Conservation (phyloP, 2,113 vertebrate genomes). For the Coregonus clupeaformis region DNA sequence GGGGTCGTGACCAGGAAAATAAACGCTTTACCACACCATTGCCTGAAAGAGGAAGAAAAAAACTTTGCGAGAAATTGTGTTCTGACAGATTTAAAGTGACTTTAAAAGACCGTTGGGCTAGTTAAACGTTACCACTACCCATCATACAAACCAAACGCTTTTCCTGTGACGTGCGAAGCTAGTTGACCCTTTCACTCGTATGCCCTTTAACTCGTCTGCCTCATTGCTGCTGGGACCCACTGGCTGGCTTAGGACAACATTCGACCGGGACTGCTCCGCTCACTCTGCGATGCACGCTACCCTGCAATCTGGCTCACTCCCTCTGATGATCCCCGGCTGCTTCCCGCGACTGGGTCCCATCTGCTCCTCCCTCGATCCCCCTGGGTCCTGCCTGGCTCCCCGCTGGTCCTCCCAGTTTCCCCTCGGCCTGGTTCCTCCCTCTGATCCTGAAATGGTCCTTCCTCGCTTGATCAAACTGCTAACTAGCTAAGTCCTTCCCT, state of each 20-base stretch:
- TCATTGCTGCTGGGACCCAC: constrained; percentile 46
- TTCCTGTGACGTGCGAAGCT: constrained; percentile 53
- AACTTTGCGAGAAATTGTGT: constrained; percentile 74
- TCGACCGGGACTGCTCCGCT: constrained; percentile 40
- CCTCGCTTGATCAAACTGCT: constrained; percentile 28
- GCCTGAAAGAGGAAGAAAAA: constrained; percentile 76
- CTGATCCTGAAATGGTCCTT: constrained; percentile 53
- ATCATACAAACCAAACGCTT: constrained; percentile 76
- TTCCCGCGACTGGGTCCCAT: constrained; percentile 44
- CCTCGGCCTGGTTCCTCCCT: constrained; percentile 27
- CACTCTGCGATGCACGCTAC: constrained; percentile 56
- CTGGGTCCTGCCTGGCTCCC: constrained; percentile 39
- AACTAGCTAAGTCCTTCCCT: constrained; percentile 68
- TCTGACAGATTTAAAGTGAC: constrained; percentile 30
- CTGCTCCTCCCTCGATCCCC: constrained; percentile 52
- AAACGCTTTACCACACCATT: constrained; percentile 63
- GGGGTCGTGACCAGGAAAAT: constrained; percentile 51
- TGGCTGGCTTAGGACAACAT: constrained; percentile 53
- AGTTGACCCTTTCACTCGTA: constrained; percentile 40
- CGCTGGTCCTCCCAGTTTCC: constrained; percentile 47
- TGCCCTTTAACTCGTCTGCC: constrained; percentile 44
- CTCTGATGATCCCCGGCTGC: constrained; percentile 60
- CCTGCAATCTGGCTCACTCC: constrained; percentile 40
- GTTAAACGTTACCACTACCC: constrained; percentile 59
- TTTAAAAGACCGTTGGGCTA: background rate